A percentile compares a stretch with the other conserved stretches of the same genome.
Evolutionary conservation across 2,797 vertebrate genomes (phyloP).

Genomic region (Pseudochirops corinnae): DNA sequence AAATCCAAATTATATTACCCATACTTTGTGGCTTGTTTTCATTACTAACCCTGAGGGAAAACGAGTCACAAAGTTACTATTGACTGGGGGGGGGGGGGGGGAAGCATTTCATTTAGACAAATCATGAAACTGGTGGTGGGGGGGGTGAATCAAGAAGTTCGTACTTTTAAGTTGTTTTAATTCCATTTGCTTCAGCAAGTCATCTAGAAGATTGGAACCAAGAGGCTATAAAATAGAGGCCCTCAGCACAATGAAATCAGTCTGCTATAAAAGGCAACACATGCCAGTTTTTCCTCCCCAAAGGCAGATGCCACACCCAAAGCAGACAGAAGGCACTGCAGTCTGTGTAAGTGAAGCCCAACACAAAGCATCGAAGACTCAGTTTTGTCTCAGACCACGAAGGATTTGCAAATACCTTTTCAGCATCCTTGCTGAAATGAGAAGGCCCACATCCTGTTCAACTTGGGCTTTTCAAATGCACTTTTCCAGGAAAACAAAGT

Average conservation of each 20-base stretch:
- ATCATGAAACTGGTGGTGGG: constrained; percentile 52
- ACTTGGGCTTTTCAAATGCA: constrained; percentile 73
- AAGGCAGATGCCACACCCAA: constrained; percentile 87
- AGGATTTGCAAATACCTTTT: constrained; percentile 76
- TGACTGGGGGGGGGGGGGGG: constrained; percentile 47
- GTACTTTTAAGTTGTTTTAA: constrained; percentile 63
- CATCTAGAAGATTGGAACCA: constrained; percentile 76
- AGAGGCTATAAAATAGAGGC: constrained; percentile 78
- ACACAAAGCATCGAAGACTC: constrained; percentile 84
- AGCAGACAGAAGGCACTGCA: constrained; percentile 86
- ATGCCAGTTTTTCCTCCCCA: constrained; percentile 85
- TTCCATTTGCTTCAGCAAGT: constrained; percentile 78
- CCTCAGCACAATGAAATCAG: constrained; percentile 85
- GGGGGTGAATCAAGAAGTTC: constrained; percentile 29
- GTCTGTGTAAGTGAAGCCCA: constrained; percentile 82
- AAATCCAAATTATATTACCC: constrained; percentile 40
- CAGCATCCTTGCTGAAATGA: constrained; percentile 77
- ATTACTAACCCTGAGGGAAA: constrained; percentile 70
- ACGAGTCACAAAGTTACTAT: constrained; percentile 77
- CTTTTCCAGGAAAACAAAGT: constrained; percentile 56
- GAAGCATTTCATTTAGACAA: constrained; percentile 63
- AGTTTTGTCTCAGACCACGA: constrained; percentile 75
- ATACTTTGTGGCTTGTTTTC: constrained; percentile 70
- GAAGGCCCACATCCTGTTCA: constrained; percentile 68
- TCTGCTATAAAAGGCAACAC: constrained; percentile 83